Evolutionary conservation across 2,888 invertebrate genomes (phyloP).

Genomic region (Agelastica alni): DNA sequence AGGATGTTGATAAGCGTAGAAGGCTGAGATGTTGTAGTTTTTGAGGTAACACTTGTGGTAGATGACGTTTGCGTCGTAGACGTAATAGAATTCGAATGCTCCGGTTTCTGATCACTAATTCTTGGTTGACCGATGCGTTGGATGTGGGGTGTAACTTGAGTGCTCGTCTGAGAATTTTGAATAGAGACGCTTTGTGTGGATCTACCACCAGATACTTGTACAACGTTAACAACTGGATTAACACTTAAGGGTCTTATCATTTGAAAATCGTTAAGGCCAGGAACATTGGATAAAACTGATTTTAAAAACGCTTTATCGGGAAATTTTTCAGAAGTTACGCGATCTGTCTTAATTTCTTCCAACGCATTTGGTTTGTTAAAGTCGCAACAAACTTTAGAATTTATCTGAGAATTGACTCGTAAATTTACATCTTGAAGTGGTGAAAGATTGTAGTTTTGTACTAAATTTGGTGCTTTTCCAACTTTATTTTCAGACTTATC

Average conservation of each 20-base stretch:
- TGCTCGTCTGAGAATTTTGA: slow-evolving; percentile 53
- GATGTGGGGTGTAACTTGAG: slow-evolving; percentile 58
- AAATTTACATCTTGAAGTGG: slow-evolving; percentile 41
- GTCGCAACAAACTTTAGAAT: slow-evolving; percentile 29
- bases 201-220: slow-evolving; percentile 52
- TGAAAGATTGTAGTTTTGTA: slow-evolving; percentile 36
- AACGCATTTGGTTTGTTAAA: no score
- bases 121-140: slow-evolving; percentile 58
- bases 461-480: slow-evolving; percentile 37
- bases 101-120: slow-evolving; percentile 47
- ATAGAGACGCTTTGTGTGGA: slow-evolving; percentile 42
- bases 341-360: slow-evolving; percentile 14
- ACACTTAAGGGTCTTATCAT: slow-evolving; percentile 63
- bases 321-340: no score
- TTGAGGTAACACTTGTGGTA: slow-evolving; percentile 37
- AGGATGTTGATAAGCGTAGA: slow-evolving; percentile 61
- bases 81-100: slow-evolving; percentile 35
- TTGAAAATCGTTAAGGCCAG: slow-evolving; percentile 64
- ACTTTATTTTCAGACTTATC: slow-evolving; percentile 38
- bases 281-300: slow-evolving; percentile 58
- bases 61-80: slow-evolving; percentile 28
- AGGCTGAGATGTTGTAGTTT: slow-evolving; percentile 50
- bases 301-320: slow-evolving; percentile 20
- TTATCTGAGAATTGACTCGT: slow-evolving; percentile 32
- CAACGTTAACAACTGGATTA: slow-evolving; percentile 54